Conservation (phyloP, 2,797 vertebrate genomes). For the Poeciliopsis gracilis region DNA sequence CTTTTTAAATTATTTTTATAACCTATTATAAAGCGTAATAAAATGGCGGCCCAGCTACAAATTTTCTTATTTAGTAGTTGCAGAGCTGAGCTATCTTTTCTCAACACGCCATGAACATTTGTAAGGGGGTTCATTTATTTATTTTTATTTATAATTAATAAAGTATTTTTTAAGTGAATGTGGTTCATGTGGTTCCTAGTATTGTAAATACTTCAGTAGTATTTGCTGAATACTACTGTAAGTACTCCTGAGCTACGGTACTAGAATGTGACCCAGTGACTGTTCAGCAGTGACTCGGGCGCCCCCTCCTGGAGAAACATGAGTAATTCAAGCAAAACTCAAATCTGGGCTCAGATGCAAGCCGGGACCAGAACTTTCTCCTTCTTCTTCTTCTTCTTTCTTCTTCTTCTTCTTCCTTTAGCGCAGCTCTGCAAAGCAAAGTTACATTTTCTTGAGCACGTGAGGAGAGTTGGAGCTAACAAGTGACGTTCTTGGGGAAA, state of each 20-base stretch:
- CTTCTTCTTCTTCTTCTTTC: too few species aligned
- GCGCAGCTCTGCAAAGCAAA: neutral
- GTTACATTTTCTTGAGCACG: neutral
- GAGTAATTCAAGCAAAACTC: conserved; percentile 8
- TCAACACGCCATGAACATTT: neutral
- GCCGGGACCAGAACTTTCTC: neutral
- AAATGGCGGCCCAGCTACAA: neutral
- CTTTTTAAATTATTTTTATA: neutral
- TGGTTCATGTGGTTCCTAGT: neutral
- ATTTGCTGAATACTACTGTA: neutral
- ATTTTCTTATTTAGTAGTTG: neutral
- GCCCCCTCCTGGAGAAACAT: conserved; percentile 49
- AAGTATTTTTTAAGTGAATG: neutral
- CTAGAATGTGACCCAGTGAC: neutral
- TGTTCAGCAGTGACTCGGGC: neutral
- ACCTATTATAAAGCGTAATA: neutral
- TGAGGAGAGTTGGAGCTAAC: neutral
- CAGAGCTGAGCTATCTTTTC: neutral
- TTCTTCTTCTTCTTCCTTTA: too few species aligned
- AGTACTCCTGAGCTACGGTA: neutral
- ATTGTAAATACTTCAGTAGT: neutral
- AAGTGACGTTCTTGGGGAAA: neutral
- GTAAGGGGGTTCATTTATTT: neutral
- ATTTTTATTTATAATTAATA: neutral
- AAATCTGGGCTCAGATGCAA: neutral